phyloP scores from a whole-genome alignment of 2,888 invertebrate genomes.

The Eulithis testata region DNA sequence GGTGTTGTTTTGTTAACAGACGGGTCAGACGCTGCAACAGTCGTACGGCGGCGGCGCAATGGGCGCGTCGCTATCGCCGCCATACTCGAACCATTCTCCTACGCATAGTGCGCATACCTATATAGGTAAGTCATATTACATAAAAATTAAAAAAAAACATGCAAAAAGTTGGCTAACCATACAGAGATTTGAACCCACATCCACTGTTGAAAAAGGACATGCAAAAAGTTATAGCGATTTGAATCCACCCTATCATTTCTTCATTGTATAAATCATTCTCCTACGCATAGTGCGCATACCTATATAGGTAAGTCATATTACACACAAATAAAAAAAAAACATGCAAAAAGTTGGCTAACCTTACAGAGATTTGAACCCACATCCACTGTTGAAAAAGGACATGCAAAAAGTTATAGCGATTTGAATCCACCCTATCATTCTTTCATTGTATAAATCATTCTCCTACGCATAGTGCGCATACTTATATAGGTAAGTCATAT shows the following conservation, averaged over 20 bases:
- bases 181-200: neutral
- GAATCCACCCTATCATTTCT: no score
- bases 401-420: no score
- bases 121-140: conserved; percentile 83
- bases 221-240: no score
- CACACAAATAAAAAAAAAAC: neutral
- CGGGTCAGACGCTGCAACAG: conserved; percentile 87
- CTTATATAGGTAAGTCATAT: conserved; percentile 87
- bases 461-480: conserved; percentile 93
- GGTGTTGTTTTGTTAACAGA: conserved; percentile 59
- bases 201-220: neutral
- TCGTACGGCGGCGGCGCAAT: conserved; percentile 82
- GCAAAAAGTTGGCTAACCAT: neutral
- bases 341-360: conserved; percentile 1
- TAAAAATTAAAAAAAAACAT: conserved; percentile 3
- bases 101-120: conserved; percentile 94
- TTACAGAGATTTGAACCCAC: conserved; percentile 2
- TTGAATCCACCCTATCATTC: no score
- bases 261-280: conserved; percentile 94
- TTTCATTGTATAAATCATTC: no score
- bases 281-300: conserved; percentile 93
- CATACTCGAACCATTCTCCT: conserved; percentile 93
- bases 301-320: conserved; percentile 86
- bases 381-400: neutral
- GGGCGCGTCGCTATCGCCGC: conserved; percentile 90